Base-by-base conservation (phyloP, 2,113 vertebrate species). In the Chloebia gouldiae region DNA sequence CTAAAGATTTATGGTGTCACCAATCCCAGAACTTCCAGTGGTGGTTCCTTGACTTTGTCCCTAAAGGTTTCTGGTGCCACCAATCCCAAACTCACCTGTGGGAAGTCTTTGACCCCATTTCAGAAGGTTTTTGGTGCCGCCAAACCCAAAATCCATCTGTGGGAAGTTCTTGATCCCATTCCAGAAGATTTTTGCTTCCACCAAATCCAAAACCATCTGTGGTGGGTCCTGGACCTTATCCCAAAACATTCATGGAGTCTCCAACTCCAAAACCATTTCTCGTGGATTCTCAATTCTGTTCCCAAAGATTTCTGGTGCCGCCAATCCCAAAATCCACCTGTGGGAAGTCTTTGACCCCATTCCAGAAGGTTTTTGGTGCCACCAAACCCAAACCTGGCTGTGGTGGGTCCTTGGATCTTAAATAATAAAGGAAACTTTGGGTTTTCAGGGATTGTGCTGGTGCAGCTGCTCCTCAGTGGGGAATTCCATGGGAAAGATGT, bases 351-450 rank as follows among this genome's bases (percentile, higher is more conserved):
- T 57, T 2, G 31, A 9, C 18, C 31, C 18, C 3, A 0, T 45
- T 44, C 31, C 71, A 54, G 53, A 37, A 15, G 13, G 35, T 9
- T 77, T 24, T 7, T 16, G 47, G 75, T 22, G 37, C 30, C 76
- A 9, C 64, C 28, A 49, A 59, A 0, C 9, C 79, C 64, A 49
- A 69, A 69, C 28, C 8, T 25, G 27, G 39, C 6, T 33, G 20
- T n/a, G 50, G 4, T 1, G 10, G 22, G 0, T 69, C 42, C n/a
- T 27, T 13, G 40, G 40, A 27, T 54, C 50, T 30, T 22, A 11
- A 54, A 84, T 39, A 15, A 14, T 0, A 0, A 7, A 12, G 28
- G 81, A 14, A 28, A 64, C 23, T 5, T 1, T 2, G 28, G n/a
- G 4, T 1, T 15, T 64, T 47, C 40, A 2, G 23, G 49, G 50